These are phyloP conservation scores for Emydura subglobosa DNA, from an alignment of 2,113 vertebrate genomes.

Conservation along the genomic window DNA sequence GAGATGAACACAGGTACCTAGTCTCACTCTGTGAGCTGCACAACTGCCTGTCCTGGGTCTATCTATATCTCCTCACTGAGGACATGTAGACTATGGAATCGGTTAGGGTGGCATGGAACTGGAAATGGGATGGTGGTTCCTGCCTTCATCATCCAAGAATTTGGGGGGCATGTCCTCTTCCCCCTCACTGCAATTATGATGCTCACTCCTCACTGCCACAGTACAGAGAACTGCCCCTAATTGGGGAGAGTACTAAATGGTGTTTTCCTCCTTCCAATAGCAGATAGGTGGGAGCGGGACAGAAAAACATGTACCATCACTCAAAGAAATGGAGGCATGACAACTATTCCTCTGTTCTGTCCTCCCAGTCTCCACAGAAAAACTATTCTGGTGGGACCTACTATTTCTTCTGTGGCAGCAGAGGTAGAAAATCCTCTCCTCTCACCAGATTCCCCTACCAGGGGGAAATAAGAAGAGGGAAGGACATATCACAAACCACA, in stretches of 20 bases:
- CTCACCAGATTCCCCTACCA: not conserved
- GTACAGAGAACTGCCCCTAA: not conserved
- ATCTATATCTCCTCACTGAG: not conserved
- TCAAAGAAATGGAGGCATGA: not conserved
- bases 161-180: not conserved
- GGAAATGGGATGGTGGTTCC: not conserved
- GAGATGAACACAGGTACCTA: not conserved
- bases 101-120: not conserved
- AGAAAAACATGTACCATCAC: not conserved
- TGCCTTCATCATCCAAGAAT: not conserved
- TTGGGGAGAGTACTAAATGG: not conserved
- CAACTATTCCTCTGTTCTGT: not conserved
- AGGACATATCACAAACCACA: not conserved
- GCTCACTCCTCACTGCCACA: not conserved
- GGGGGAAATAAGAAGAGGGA: no score
- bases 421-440: not conserved
- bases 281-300: not conserved
- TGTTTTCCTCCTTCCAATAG: not conserved
- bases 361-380: not conserved
- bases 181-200: not conserved
- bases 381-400: not conserved
- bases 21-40: not conserved
- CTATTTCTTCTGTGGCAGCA: not conserved
- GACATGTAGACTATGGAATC: not conserved
- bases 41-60: accelerated